Base-by-base conservation (phyloP, 1,140 invertebrate species). In the Anastrepha ludens region DNA sequence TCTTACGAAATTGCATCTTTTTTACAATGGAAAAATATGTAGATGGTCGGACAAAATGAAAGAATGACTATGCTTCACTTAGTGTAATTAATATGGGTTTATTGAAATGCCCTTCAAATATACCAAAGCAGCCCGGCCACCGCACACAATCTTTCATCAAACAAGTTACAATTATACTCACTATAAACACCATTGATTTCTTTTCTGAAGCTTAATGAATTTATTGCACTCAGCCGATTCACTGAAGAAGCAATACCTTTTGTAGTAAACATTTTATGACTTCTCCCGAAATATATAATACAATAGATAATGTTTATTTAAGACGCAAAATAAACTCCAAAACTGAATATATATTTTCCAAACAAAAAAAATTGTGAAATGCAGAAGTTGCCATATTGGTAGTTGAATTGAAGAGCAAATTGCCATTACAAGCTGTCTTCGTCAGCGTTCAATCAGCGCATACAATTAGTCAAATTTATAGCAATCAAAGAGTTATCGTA, bases 201-300 rank as follows among this genome's bases (percentile, higher is more conserved):
- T 55, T 20, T 81, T 29, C 47, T 50, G 55, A 55, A 81, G 50
- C 74, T 55, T 4, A 81, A 81, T 29, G 47, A 9, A 29, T 81
- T 81, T 29, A 55, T 81, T 81, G 74, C 17, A 55, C 74, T 47
- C 41, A 81, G n/a, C 1, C 74, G 74, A 81, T 50, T 81, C 13
- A 41, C 47, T 11, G 47, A 9, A 81, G 20, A 15, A 29, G 29
- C 8, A 81, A 81, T 17, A 3, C 20, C 55, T 41, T 81, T 81
- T 55, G 44, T 81, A 55, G 47, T 29, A 81, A 81, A 81, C 74
- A 81, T 81, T 81, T 55, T 58, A 20, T 3, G 6, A 2, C 15
- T 58, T 29, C 47, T 17, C 39, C 65, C 3, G 8, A 15, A 62
- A 64, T 64, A 8, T 64, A 29, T 64, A 20, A 20, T 64, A 64